phyloP scores from a whole-genome alignment of 30 jellyfish, hydroid and myxozoan genomes.

The Cassiopea andromeda region DNA sequence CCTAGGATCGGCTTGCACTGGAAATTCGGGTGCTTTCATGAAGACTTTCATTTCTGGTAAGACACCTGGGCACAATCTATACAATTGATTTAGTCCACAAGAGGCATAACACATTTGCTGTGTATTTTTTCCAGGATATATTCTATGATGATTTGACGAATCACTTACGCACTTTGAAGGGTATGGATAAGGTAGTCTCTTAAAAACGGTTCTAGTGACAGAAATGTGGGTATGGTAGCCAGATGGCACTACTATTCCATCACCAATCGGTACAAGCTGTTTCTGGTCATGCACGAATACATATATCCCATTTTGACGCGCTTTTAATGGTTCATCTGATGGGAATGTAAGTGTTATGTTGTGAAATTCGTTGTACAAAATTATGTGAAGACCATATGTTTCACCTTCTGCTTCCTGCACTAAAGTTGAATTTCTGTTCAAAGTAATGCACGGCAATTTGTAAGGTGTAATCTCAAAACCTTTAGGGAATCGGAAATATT shows the following conservation, averaged over 20 bases:
- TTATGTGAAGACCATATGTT: slow-evolving; percentile 25
- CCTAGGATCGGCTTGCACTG: not conserved
- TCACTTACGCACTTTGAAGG: not conserved
- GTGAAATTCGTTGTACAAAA: slow-evolving; percentile 1
- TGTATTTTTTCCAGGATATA: slow-evolving; percentile 29
- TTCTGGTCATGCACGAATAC: slow-evolving; percentile 12
- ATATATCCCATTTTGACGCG: not conserved
- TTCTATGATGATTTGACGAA: not conserved
- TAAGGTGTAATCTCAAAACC: slow-evolving; percentile 14
- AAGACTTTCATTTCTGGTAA: not conserved
- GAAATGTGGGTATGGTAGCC: slow-evolving; percentile 28
- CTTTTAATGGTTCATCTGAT: not conserved
- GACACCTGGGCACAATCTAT: slow-evolving; percentile 4
- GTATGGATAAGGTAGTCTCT: slow-evolving; percentile 17
- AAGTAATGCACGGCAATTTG: slow-evolving; percentile 24
- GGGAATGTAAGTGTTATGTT: not conserved
- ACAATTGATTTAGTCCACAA: not conserved
- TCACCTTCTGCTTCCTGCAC: slow-evolving; percentile 18
- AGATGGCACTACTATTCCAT: slow-evolving; percentile 10
- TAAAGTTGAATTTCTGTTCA: slow-evolving; percentile 36
- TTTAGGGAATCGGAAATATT: slow-evolving; percentile 20
- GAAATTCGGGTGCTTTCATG: slow-evolving; percentile 3
- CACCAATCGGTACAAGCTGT: not conserved
- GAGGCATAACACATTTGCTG: slow-evolving; percentile 1
- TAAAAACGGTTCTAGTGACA: not conserved